Conservation (phyloP, 2,888 invertebrate genomes). For the Pristionchus maxplancki region DNA sequence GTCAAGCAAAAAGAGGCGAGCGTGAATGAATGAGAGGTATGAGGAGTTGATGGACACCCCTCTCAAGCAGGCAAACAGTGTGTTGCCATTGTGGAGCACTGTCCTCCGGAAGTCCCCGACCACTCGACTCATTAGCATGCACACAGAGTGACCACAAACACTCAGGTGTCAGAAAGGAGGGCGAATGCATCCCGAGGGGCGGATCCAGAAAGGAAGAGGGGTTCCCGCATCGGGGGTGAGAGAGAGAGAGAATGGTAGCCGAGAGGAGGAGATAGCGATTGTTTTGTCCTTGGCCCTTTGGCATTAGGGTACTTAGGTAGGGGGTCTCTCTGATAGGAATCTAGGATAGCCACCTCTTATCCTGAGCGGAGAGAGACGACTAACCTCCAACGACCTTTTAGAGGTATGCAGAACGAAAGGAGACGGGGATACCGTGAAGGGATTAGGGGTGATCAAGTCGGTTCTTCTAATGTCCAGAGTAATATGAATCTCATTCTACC, state of each 20-base stretch:
- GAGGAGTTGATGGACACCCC: neutral
- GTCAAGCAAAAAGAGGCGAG: neutral
- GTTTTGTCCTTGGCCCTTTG: constrained; percentile 41
- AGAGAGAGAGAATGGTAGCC: neutral
- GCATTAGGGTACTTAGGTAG: constrained; percentile 45
- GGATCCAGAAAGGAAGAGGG: constrained; percentile 9
- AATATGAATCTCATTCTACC: too few relatives aligned
- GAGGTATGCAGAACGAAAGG: neutral
- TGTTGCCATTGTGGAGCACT: neutral
- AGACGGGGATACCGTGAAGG: neutral
- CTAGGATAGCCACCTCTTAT: neutral
- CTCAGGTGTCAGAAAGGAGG: constrained; percentile 4
- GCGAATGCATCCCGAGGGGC: neutral
- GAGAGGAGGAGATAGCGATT: neutral
- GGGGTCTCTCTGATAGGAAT: constrained; percentile 25
- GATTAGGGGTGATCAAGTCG: neutral
- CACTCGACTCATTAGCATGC: constrained; percentile 38
- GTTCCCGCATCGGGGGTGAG: constrained; percentile 17
- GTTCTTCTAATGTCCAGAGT: too few relatives aligned
- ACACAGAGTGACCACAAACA: neutral
- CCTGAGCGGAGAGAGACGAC: neutral
- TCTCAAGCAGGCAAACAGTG: constrained; percentile 15
- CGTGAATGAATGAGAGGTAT: constrained; percentile 5
- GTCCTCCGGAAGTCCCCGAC: constrained; percentile 30
- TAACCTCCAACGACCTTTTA: constrained; percentile 64